These are phyloP conservation scores for Lota lota DNA, from an alignment of 2,113 vertebrate species.

Conservation along the genomic window DNA sequence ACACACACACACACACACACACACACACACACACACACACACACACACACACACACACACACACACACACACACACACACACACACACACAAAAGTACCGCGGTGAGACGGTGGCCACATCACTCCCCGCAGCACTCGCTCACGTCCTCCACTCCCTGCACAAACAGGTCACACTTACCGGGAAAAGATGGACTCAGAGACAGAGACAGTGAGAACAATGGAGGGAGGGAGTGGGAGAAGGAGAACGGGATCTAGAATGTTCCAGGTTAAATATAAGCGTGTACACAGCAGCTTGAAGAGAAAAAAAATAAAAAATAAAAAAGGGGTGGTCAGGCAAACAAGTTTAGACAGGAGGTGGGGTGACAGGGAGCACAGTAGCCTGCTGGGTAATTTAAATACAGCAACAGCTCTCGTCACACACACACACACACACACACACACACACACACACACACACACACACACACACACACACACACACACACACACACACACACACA, in stretches of 20 bases:
- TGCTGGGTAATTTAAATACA: background rate
- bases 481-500: background rate
- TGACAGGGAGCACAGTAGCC: background rate
- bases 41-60: slow-evolving; percentile 40
- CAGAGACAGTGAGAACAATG: slow-evolving; percentile 33
- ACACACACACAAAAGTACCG: slow-evolving; percentile 60
- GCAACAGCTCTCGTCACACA: background rate
- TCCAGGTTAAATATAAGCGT: slow-evolving; percentile 1
- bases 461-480: background rate
- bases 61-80: slow-evolving; percentile 14
- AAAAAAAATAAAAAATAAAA: no score
- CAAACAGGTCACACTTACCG: slow-evolving; percentile 70
- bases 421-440: background rate
- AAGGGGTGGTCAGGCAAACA: background rate
- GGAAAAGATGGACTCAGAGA: slow-evolving; percentile 27
- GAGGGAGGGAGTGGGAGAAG: slow-evolving; percentile 32
- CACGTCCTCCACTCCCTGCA: slow-evolving; percentile 74
- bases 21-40: no score
- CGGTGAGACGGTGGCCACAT: slow-evolving; percentile 78
- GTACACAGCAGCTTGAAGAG: background rate
- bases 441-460: slow-evolving; percentile 17
- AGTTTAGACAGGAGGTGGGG: background rate
- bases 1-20: no score
- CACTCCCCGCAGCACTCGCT: slow-evolving; percentile 75
- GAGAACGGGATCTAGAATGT: slow-evolving; percentile 4